Evolutionary conservation across 2,113 vertebrate genomes (phyloP), one percentile per base, ranked within the genome.

Genomic region (Promerops cafer): DNA sequence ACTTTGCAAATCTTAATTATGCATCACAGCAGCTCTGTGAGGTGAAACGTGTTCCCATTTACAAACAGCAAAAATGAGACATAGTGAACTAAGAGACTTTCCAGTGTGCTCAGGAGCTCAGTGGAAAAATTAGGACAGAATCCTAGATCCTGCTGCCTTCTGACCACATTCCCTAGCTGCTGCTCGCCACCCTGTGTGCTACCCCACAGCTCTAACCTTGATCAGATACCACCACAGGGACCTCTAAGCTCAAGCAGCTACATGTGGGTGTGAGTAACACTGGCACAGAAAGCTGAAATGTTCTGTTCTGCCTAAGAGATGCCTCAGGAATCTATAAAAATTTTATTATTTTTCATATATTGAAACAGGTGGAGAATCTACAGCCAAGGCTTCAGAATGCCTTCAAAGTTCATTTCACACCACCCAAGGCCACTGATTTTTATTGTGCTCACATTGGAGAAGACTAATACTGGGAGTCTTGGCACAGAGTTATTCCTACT

Each of bases 1-100:
- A 95, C 94, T 95, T 82, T 64, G 85, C 69, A 96, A 92, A 96
- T 96, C 93, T 96, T 97, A 94, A 96, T 96, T 95, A 96, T 95
- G 93, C 79, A 93, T 95, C n/a, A 10, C 85, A 93, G 91, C 72
- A 92, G 85, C 79, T 75, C 92, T 81, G 52, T 0, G 40, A 96
- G 90, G 76, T 94, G 82, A 93, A 95, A 96, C 37, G 53, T 95
- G 94, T 84, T 96, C 85, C 60, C 96, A 87, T 93, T 95, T 96
- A 95, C 83, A 96, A 93, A 84, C 80, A 95, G 93, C 72, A 93
- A 80, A 96, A 93, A 90, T 5, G 72, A 97, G 80, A 92, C 83
- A 85, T 13, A 44, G 56, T 20, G 82, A 93, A 89, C 71, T 60
- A 74, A 88, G 47, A 2, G 2, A 90, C 64, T 71, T 92, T 88